Conservation (phyloP, 2,113 vertebrate species). For the Oceanodroma tethys region DNA sequence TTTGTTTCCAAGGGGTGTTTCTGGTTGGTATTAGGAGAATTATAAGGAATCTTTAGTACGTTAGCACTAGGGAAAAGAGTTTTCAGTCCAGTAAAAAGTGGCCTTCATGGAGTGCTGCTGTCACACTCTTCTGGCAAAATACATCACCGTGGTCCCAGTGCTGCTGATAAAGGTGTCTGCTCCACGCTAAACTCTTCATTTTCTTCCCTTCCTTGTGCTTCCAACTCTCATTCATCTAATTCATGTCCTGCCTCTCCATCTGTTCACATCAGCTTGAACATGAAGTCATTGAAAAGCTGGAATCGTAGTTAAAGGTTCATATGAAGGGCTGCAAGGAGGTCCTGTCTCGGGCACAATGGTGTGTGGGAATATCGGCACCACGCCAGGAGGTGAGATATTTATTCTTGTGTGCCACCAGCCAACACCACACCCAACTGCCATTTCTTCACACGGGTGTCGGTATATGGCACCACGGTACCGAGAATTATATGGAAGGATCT, state of each 20-base stretch:
- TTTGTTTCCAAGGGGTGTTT: not conserved
- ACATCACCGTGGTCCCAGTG: not conserved
- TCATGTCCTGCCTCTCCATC: not conserved
- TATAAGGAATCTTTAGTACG: not conserved
- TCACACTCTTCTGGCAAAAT: not conserved
- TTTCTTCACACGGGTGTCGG: not conserved
- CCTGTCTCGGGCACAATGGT: rapidly evolving
- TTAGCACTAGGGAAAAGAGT: not conserved
- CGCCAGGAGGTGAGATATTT: not conserved
- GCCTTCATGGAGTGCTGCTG: not conserved
- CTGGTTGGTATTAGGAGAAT: not conserved
- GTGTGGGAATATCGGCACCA: not conserved
- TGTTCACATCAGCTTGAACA: not conserved
- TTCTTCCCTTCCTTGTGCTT: not conserved
- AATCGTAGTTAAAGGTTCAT: rapidly evolving
- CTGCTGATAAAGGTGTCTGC: not conserved
- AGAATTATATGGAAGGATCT: rapidly evolving
- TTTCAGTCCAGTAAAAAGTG: not conserved
- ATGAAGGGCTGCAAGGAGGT: not conserved
- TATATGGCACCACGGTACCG: rapidly evolving
- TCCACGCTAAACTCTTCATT: not conserved
- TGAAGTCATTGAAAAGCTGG: not conserved
- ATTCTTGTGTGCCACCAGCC: not conserved
- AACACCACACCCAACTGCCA: not conserved
- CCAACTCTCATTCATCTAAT: not conserved